Base-by-base conservation (phyloP, 2,113 vertebrate genomes). In the Turnix velox region DNA sequence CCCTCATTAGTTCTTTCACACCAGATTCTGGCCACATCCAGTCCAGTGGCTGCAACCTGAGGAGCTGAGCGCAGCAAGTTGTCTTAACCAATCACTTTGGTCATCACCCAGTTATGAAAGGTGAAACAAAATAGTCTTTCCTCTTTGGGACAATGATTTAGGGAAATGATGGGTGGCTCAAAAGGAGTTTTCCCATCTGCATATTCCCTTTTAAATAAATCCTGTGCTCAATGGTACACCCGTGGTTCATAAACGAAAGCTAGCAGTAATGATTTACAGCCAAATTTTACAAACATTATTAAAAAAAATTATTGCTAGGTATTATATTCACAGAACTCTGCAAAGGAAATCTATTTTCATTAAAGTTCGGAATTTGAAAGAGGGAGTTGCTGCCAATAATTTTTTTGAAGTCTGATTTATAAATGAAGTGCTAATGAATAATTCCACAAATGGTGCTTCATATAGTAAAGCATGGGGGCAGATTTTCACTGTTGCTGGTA, bases 401-500 rank as follows among this genome's bases (percentile, higher is more conserved):
- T 89, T 93, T 96, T 86, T 58, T 19, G 51, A 96, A 95, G 62
- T 80, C 85, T 96, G 87, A 67, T 96, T 95, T 97, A 94, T 96
- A 96, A 97, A 85, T 91, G 76, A 95, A 95, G 58, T 88, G 73
- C 92, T 96, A 92, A 94, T 93, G 96, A 96, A 94, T 96, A 93
- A 94, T 97, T 95, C 91, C 86, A 93, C 91, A 95, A 97, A 89
- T 95, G 52, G 66, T 74, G 54, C 79, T 94, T 87, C 87, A 27
- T 90, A 77, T 87, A 90, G 65, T 96, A 95, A 91, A 95, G 86
- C 72, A 87, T 57, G 20, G 59, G 86, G 86, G 80, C 93, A 96
- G 86, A 94, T 96, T 97, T 96, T 94, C 33, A 55, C 58, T 93
- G 85, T 68, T 94, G 65, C 85, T 93, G 49, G 40, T 90, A 74